Base-by-base conservation (phyloP, 2,797 vertebrate genomes). In the Pangasius larnaudii region DNA sequence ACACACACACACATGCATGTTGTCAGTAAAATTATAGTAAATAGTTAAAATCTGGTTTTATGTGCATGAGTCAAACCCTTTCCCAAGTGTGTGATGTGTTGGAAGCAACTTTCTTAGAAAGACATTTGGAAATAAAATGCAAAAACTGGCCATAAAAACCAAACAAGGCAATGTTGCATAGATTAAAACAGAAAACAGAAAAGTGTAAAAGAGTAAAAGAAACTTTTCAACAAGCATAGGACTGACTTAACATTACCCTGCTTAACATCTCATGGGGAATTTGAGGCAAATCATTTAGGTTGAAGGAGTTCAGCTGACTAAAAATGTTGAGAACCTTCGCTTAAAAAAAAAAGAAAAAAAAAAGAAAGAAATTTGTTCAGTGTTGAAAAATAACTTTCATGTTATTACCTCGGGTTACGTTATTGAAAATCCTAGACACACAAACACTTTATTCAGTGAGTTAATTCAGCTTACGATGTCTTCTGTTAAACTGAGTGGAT, bases 401-500 rank as follows among this genome's bases (percentile, higher is more conserved):
- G 16, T 19, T n/a, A 33, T 56, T 6, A 33, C 75, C 49, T 33
- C 30, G 22, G 30, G 30, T 61, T n/a, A 24, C 22, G 3, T 61
- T 81, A 61, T 14, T 61, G 58, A 61, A 61, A 59, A 42, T n/a
- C 58, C 11, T 1, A 42, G 58, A 81, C 36, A 42, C 77, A 58
- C 22, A 58, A 80, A 78, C 59, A 80, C 78, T 80, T 59, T 80
- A 53, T 27, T 42, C 39, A 5, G 39, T 2, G 61, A 85, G 72
- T 82, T 67, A 36, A 65, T 63, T 56, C 58, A 27, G 30, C 39
- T 39, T 82, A 18, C 39, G 58, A 72, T 49, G 75, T 74, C 27
- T 61, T 39, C n/a, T 49, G 39, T 63, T 87, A 80, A 63, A 69
- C 61, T 69, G 87, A 63, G 39, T 10, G 87, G 42, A 71, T 87